phyloP scores from a whole-genome alignment of 2,113 vertebrate genomes.

The Calyptommatus sinebrachiatus region DNA sequence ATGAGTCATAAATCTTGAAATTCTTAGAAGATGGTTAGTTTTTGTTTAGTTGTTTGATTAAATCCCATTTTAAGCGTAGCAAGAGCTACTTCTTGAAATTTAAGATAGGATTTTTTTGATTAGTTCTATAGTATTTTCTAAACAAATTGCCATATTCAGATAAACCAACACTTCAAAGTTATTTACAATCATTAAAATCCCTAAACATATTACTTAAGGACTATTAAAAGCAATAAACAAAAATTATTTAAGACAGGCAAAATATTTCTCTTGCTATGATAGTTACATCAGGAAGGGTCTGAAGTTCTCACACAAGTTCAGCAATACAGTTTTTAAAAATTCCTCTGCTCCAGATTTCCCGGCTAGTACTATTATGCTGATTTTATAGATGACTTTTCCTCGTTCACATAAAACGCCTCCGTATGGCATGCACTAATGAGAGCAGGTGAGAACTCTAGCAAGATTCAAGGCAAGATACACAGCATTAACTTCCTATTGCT shows the following conservation, averaged over 20 bases:
- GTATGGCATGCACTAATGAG: no score
- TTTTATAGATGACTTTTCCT: no score
- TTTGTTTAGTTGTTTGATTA: conserved; percentile 22
- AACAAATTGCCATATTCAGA: not conserved
- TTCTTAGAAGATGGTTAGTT: not conserved
- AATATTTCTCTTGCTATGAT: no score
- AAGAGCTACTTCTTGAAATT: conserved; percentile 2
- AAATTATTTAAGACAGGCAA: not conserved
- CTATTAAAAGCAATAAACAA: not conserved
- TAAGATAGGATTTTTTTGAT: not conserved
- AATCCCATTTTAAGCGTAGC: conserved; percentile 24
- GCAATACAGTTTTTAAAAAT: no score
- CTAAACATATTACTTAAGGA: conserved; percentile 2
- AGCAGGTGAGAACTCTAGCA: no score
- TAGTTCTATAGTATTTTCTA: not conserved
- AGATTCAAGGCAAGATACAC: no score
- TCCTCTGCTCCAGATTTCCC: no score
- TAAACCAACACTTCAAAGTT: conserved; percentile 12
- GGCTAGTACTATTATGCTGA: no score
- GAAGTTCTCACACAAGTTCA: no score
- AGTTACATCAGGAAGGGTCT: no score
- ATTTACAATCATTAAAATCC: not conserved
- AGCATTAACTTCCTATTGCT: no score
- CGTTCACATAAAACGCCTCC: no score
- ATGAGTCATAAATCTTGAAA: conserved; percentile 29